Conservation (phyloP, 2,888 invertebrate genomes). For the Villa cingulata region DNA sequence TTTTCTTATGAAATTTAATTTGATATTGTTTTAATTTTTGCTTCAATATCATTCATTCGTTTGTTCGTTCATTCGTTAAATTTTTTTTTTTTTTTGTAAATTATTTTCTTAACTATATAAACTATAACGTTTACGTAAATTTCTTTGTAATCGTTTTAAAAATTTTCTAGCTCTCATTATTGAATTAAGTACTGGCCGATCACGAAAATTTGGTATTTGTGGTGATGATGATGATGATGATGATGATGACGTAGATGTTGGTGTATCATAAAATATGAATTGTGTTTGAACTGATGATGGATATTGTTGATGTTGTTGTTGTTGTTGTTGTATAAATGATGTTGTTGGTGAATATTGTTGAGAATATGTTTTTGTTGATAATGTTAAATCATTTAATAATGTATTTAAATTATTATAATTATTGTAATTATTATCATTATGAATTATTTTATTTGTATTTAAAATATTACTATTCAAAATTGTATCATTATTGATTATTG, state of each 20-base stretch:
- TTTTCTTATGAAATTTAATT: too few relatives aligned
- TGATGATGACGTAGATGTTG: too few relatives aligned
- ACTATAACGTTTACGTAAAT: neutral
- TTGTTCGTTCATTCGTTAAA: too few relatives aligned
- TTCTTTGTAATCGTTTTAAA: neutral
- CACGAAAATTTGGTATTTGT: neutral
- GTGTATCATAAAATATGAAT: too few relatives aligned
- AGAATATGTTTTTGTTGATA: neutral
- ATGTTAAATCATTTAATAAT: neutral
- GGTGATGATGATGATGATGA: too few relatives aligned
- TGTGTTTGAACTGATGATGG: neutral
- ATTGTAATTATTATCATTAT: neutral
- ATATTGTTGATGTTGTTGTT: neutral
- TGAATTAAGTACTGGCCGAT: conserved; percentile 2
- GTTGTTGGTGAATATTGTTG: neutral
- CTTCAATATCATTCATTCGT: too few relatives aligned
- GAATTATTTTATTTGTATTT: neutral
- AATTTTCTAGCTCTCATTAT: conserved; percentile 6
- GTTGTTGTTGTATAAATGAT: too few relatives aligned
- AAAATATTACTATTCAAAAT: too few relatives aligned
- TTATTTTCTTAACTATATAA: neutral
- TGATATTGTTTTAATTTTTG: too few relatives aligned
- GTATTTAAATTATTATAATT: too few relatives aligned
- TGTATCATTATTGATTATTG: neutral
- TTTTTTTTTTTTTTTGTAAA: neutral